These are phyloP conservation scores for Eristalis intricaria DNA, from an alignment of 2,888 invertebrate species.

Conservation along the genomic window DNA sequence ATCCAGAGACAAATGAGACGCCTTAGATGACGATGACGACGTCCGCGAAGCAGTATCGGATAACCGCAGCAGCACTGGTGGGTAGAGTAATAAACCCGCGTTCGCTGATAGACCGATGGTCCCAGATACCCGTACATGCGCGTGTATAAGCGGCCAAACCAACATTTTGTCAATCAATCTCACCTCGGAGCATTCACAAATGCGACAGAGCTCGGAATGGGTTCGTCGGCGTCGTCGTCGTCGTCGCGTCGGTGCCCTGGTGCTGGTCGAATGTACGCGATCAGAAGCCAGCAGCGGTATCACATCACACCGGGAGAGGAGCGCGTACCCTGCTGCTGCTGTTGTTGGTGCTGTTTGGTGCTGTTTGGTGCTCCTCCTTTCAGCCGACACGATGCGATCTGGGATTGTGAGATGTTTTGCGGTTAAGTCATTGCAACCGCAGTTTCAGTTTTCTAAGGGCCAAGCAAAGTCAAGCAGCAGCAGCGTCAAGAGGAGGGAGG, in stretches of 20 bases:
- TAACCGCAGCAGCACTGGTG: constrained; percentile 50
- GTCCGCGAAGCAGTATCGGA: constrained; percentile 38
- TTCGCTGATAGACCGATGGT: constrained; percentile 24
- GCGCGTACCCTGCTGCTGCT: not conserved
- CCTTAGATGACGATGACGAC: constrained; percentile 17
- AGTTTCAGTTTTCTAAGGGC: constrained; percentile 33
- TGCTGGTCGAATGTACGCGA: not conserved
- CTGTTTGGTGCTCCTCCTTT: constrained; percentile 12
- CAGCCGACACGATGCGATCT: constrained; percentile 4
- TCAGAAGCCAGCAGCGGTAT: constrained; percentile 57
- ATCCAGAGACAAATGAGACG: constrained; percentile 40
- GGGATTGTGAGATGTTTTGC: constrained; percentile 56
- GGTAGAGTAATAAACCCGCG: constrained; percentile 49
- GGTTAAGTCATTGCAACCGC: constrained; percentile 67
- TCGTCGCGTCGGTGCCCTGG: not conserved
- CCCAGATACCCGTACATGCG: not conserved
- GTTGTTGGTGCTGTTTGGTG: not conserved
- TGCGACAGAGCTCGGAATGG: constrained; percentile 50
- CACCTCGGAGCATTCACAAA: constrained; percentile 45
- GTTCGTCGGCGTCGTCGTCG: too few species aligned
- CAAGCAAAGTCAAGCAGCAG: not conserved
- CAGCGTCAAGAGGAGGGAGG: too few species aligned
- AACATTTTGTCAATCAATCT: constrained; percentile 69
- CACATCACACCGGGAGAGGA: constrained; percentile 52
- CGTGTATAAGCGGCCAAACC: constrained; percentile 31